phyloP scores from a whole-genome alignment of 2,797 vertebrate genomes.

The Neosilurus hyrtlii region DNA sequence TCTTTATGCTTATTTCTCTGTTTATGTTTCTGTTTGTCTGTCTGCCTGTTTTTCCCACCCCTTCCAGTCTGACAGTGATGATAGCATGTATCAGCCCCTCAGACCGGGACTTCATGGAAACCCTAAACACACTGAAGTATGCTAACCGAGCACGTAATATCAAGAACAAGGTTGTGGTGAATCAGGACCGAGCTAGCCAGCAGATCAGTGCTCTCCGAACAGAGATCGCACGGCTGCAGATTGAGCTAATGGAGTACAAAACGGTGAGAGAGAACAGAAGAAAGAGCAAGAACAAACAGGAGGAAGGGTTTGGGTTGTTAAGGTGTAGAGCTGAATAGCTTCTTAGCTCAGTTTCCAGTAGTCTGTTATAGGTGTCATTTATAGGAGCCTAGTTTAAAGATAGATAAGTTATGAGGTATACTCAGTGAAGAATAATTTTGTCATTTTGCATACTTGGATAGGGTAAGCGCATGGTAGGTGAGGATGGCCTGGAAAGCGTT shows the following conservation, averaged over 20 bases:
- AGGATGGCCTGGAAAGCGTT: constrained; percentile 91
- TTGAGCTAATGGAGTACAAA: constrained; percentile 97
- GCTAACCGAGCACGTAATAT: constrained; percentile 96
- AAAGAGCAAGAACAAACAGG: not conserved
- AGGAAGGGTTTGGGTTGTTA: not conserved
- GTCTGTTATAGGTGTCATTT: not conserved
- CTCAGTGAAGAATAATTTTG: not conserved
- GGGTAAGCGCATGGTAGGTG: constrained; percentile 93
- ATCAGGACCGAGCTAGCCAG: constrained; percentile 94
- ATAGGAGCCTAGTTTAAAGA: not conserved
- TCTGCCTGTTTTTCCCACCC: not conserved
- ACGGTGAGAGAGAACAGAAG: constrained; percentile 75
- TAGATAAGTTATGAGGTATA: not conserved
- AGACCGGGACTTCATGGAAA: constrained; percentile 98
- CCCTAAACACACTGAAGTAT: constrained; percentile 91
- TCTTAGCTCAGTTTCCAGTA: not conserved
- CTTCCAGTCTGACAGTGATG: constrained; percentile 92
- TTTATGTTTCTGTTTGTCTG: no score
- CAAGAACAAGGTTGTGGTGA: constrained; percentile 96
- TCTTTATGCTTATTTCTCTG: not conserved
- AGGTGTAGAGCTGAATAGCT: not conserved
- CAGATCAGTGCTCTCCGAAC: constrained; percentile 91
- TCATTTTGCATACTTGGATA: constrained; percentile 52
- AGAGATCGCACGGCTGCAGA: constrained; percentile 92
- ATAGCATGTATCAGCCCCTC: constrained; percentile 97